Base-by-base conservation (phyloP, 2,888 invertebrate species). In the Tiliacea citrago region DNA sequence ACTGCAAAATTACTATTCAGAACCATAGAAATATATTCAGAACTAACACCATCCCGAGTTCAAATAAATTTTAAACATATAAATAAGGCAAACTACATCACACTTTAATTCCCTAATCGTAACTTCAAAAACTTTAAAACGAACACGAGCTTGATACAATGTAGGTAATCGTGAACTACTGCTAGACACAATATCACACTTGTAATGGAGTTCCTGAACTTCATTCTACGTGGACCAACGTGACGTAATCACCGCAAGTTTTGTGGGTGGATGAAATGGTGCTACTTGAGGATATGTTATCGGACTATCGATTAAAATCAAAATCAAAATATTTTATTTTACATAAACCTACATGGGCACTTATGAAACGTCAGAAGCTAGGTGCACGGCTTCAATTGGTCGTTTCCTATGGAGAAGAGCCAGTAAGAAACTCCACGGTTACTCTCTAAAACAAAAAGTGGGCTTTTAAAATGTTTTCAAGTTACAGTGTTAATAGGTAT, bases 121-220 rank as follows among this genome's bases (percentile, higher is more conserved):
- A 21, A 68, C 24, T 51, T 60, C 47, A 29, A 42, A 39, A 81
- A 69, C 29, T 84, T 80, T 62, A 12, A 12, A 73, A 35, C 39
- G 5, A 42, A 58, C 55, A 57, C 49, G 49, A 53, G 12, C 24
- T n/a, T 47, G 10, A 16, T 12, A 84, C 83, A 87, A 74, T 87
- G 85, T 58, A 21, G 49, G 3, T 86, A 62, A 68, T 75, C 35
- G 24, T 57, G 39, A 24, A 66, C 67, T 47, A 29, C 49, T 55
- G 45, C 61, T 4, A 29, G 10, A 6, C 3, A 58, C 81, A 75
- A 81, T 81, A 75, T 81, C 57, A 57, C 58, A 4, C 68, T 39
- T 68, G 57, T 83, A 77, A 87, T 85, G 35, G 68, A 86, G 86
- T 87, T 86, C 9, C 42, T 13, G 10, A 73, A 85, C 83, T 77